A percentile compares a stretch with the other conserved stretches of the same genome.
Conservation (phyloP, 64 coral and sea anemone species). For the Stichodactyla helianthus region DNA sequence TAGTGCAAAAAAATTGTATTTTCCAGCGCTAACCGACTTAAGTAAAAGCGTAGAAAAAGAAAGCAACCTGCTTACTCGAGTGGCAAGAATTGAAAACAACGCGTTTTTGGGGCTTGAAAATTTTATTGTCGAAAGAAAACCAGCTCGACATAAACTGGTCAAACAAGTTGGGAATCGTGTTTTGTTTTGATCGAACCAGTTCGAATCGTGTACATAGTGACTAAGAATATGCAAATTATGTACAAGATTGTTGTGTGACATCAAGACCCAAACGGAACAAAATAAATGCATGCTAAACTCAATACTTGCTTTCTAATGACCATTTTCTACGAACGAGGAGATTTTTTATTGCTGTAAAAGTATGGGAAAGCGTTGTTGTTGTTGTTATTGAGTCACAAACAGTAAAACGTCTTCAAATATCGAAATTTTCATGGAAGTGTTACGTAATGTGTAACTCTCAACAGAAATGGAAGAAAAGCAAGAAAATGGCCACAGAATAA, state of each 20-base stretch:
- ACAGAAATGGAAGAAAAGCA: no score
- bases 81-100: not conserved
- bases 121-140: constrained; percentile 12
- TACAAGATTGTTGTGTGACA: not conserved
- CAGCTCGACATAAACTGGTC: not conserved
- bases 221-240: not conserved
- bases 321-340: no score
- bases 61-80: not conserved
- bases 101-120: not conserved
- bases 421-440: no score
- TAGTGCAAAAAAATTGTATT: not conserved
- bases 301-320: no score
- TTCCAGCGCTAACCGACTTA: not conserved
- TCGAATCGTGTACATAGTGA: not conserved
- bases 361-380: no score
- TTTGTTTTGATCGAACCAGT: constrained; percentile 10
- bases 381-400: no score
- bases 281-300: no score
- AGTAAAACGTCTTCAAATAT: no score
- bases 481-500: no score
- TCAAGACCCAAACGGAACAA: no score
- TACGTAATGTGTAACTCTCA: no score
- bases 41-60: not conserved
- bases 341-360: no score
- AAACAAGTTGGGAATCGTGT: not conserved